Conservation (phyloP, 1,140 invertebrate genomes). For the Sycobia sp. region DNA sequence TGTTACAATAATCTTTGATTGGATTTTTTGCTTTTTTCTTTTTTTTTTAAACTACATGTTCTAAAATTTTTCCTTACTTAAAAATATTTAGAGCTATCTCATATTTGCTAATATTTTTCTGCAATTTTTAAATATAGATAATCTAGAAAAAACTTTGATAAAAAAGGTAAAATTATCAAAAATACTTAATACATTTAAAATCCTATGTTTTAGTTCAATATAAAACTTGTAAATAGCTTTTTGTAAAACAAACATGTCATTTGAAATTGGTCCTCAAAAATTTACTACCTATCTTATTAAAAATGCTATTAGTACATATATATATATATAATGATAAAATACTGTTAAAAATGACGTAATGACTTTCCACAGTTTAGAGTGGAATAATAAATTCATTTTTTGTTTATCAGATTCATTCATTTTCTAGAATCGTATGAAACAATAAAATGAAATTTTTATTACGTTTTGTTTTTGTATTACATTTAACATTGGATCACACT, state of each 20-base stretch:
- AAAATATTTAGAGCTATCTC: too few relatives aligned
- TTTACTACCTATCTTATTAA: slow-evolving; percentile 20
- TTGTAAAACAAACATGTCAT: slow-evolving; percentile 12
- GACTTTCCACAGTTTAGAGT: not conserved
- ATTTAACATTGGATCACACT: too few relatives aligned
- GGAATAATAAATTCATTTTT: not conserved
- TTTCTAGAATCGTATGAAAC: not conserved
- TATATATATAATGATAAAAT: slow-evolving; percentile 1
- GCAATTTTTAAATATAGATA: not conserved
- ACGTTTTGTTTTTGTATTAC: too few relatives aligned
- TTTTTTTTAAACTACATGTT: not conserved
- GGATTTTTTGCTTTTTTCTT: too few relatives aligned
- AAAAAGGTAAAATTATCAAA: slow-evolving; percentile 20
- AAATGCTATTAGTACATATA: not conserved
- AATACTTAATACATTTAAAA: slow-evolving; percentile 6
- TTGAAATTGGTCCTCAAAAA: slow-evolving; percentile 17
- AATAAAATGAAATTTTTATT: not conserved
- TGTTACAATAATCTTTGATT: slow-evolving; percentile 15
- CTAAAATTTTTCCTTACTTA: not conserved
- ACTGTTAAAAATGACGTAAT: not conserved
- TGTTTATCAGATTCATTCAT: not conserved
- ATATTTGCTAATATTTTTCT: too few relatives aligned
- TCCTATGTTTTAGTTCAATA: not conserved
- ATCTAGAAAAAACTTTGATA: slow-evolving; percentile 15
- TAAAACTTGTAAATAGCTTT: slow-evolving; percentile 18